These are phyloP conservation scores for Cynopterus brachyotis DNA, from an alignment of 2,113 vertebrate genomes.

Conservation along the genomic window DNA sequence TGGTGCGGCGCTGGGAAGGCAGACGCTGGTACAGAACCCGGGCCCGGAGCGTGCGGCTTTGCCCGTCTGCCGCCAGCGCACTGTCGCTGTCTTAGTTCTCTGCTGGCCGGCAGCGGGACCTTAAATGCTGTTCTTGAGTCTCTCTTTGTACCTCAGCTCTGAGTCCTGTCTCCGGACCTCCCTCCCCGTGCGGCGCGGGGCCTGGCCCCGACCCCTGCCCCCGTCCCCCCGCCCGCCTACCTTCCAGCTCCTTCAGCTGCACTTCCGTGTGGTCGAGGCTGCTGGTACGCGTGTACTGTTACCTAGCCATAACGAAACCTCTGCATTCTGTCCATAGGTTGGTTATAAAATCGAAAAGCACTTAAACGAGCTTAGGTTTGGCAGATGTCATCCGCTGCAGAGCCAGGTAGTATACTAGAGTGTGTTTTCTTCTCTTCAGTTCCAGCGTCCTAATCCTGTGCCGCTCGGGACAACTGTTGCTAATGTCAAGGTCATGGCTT, in stretches of 20 bases:
- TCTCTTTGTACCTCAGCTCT: background rate
- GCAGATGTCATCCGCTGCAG: background rate
- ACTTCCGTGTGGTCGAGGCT: background rate
- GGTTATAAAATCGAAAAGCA: background rate
- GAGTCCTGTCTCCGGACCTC: background rate
- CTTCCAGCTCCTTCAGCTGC: background rate
- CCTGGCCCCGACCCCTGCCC: background rate
- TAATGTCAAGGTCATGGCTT: background rate
- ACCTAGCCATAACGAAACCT: background rate
- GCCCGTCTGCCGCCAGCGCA: background rate
- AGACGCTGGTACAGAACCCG: rapidly evolving
- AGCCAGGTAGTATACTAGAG: background rate
- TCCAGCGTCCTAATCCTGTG: background rate
- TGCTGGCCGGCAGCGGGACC: background rate
- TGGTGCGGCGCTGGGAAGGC: background rate
- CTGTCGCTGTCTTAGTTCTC: background rate
- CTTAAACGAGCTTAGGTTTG: background rate
- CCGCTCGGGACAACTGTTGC: background rate
- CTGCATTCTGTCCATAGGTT: background rate
- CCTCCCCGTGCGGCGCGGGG: background rate
- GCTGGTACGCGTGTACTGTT: background rate
- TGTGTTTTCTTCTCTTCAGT: background rate
- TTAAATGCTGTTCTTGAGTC: background rate
- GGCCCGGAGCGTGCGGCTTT: background rate
- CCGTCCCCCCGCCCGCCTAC: rapidly evolving